These are phyloP conservation scores for Steatornis caripensis DNA, from an alignment of 2,113 vertebrate genomes.

Conservation along the genomic window DNA sequence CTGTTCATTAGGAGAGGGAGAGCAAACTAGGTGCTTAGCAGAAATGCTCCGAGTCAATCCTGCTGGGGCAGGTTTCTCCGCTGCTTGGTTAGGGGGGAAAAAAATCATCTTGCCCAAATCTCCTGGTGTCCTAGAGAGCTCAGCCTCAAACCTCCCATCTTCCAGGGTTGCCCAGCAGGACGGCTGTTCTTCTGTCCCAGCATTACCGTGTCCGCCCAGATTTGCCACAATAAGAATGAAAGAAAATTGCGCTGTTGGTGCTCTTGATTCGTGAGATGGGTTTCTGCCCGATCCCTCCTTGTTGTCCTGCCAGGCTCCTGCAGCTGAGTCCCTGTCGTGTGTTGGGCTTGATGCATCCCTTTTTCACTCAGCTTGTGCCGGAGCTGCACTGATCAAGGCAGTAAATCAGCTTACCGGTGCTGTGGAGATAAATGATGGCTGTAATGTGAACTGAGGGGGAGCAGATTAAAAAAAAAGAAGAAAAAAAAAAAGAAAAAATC, in stretches of 20 bases:
- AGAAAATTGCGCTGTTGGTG: background rate
- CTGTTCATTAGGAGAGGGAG: constrained; percentile 13
- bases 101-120: background rate
- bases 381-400: background rate
- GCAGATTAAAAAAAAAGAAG: constrained; percentile 22
- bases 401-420: constrained; percentile 45
- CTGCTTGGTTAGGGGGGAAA: background rate
- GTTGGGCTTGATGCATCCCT: background rate
- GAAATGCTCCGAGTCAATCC: background rate
- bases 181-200: background rate
- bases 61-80: background rate
- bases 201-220: background rate
- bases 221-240: background rate
- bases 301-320: background rate
- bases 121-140: accelerated
- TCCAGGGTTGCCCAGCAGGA: background rate
- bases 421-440: constrained; percentile 50
- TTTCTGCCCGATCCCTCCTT: background rate
- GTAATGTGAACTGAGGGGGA: constrained; percentile 35
- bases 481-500: background rate
- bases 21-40: background rate
- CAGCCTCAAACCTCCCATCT: background rate
- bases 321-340: accelerated
- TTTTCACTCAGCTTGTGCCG: background rate
- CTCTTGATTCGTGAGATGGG: background rate